Conservation (phyloP, 2,113 vertebrate species). For the Chionis minor region DNA sequence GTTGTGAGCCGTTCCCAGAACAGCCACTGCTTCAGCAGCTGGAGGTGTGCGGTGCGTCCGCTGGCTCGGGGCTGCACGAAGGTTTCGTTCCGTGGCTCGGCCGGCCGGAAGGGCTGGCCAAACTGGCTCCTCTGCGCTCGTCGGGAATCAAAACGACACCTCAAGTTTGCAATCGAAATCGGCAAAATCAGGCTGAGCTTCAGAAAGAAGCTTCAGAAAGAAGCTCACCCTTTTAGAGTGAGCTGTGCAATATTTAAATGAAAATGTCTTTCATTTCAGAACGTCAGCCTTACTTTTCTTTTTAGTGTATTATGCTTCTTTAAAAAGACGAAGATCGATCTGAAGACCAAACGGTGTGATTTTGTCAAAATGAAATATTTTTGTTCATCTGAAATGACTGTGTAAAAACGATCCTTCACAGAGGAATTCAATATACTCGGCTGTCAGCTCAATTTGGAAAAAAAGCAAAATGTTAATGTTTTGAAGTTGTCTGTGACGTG, state of each 20-base stretch:
- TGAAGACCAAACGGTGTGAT: neutral
- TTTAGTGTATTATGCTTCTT: neutral
- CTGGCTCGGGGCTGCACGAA: neutral
- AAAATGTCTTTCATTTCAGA: neutral
- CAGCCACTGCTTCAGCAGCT: neutral
- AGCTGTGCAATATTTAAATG: neutral
- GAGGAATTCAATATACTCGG: neutral
- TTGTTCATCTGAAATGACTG: neutral
- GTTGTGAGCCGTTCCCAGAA: neutral
- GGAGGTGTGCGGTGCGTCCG: neutral
- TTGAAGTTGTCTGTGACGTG: neutral
- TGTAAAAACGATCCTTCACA: neutral
- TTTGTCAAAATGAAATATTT: neutral
- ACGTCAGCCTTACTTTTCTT: neutral
- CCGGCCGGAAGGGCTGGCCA: neutral
- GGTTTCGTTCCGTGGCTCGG: neutral
- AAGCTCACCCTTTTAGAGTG: neutral
- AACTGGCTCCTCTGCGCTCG: neutral
- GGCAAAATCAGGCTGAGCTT: neutral
- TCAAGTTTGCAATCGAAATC: neutral
- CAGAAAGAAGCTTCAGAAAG: neutral
- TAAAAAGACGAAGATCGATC: neutral
- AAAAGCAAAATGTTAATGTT: neutral
- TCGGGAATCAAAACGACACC: neutral
- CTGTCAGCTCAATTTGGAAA: neutral